phyloP scores from a whole-genome alignment of 2,113 vertebrate genomes.

The Cromileptes altivelis region DNA sequence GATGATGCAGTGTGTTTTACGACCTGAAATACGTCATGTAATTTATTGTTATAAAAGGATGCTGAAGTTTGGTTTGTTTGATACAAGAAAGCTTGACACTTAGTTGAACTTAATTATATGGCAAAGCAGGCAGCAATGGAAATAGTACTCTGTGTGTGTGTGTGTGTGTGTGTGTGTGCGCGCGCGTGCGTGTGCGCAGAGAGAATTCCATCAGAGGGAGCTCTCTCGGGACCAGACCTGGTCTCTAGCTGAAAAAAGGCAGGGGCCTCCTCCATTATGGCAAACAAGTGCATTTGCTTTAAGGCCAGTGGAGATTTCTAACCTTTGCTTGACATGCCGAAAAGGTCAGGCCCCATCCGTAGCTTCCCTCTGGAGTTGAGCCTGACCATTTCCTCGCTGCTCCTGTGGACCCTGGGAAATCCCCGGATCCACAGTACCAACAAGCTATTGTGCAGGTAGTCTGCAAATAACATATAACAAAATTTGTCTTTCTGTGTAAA shows the following conservation, averaged over 20 bases:
- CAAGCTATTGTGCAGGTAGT: not conserved
- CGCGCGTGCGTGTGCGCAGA: constrained; percentile 31
- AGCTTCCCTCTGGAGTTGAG: constrained; percentile 72
- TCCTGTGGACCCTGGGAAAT: constrained; percentile 53
- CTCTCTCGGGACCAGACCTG: constrained; percentile 72
- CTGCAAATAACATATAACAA: not conserved
- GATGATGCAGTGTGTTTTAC: constrained; percentile 22
- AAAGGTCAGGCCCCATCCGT: constrained; percentile 84
- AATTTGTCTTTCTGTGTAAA: not conserved
- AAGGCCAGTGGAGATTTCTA: constrained; percentile 88
- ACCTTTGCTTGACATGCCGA: constrained; percentile 87
- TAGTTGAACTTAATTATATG: constrained; percentile 48
- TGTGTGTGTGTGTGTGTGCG: constrained; percentile 37
- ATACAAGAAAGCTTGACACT: constrained; percentile 31
- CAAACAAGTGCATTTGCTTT: constrained; percentile 86
- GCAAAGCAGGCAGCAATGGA: constrained; percentile 36
- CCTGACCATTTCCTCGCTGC: constrained; percentile 69
- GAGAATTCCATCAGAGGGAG: constrained; percentile 72
- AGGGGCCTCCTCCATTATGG: constrained; percentile 83
- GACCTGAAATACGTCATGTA: not conserved
- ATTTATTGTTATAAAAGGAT: constrained; percentile 34
- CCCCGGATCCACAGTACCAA: constrained; percentile 18
- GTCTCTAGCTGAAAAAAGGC: constrained; percentile 73
- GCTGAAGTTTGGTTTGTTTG: constrained; percentile 30
- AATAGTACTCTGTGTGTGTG: constrained; percentile 40